phyloP scores from a whole-genome alignment of 2,113 vertebrate genomes.

The Trochalopteron elliotii region DNA sequence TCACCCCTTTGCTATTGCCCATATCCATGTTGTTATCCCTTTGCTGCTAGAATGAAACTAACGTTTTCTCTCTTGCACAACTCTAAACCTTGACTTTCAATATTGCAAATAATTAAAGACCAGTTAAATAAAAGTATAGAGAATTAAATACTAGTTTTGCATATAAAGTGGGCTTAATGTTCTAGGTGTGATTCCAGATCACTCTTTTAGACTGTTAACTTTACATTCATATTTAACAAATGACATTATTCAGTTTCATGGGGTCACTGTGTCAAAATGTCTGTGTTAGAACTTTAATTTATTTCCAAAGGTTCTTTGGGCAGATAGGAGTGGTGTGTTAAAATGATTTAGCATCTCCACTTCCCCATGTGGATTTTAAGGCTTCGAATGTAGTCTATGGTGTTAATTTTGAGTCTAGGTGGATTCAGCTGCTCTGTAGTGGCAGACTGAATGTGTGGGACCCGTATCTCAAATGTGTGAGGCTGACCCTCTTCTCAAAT shows the following conservation, averaged over 20 bases:
- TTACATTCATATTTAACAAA: conserved; percentile 74
- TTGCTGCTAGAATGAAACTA: not conserved
- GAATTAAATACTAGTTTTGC: conserved; percentile 60
- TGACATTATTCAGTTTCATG: conserved; percentile 76
- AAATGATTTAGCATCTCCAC: conserved; percentile 56
- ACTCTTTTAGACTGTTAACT: conserved; percentile 47
- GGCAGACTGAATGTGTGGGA: not conserved
- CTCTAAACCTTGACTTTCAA: conserved; percentile 28
- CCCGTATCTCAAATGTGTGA: not conserved
- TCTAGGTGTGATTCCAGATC: conserved; percentile 60
- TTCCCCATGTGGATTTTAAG: conserved; percentile 41
- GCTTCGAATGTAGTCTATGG: not conserved
- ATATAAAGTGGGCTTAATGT: conserved; percentile 59
- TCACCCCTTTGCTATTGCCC: not conserved
- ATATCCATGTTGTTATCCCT: not conserved
- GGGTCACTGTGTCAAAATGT: conserved; percentile 75
- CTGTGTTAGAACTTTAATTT: conserved; percentile 77
- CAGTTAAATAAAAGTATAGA: conserved; percentile 60
- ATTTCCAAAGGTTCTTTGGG: conserved; percentile 67
- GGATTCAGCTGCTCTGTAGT: not conserved
- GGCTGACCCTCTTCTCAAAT: not conserved
- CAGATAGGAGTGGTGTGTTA: conserved; percentile 53
- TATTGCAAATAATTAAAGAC: conserved; percentile 60
- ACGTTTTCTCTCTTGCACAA: not conserved
- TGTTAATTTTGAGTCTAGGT: conserved; percentile 33